Base-by-base conservation (phyloP, 2,113 vertebrate species). In the Noctilio leporinus region DNA sequence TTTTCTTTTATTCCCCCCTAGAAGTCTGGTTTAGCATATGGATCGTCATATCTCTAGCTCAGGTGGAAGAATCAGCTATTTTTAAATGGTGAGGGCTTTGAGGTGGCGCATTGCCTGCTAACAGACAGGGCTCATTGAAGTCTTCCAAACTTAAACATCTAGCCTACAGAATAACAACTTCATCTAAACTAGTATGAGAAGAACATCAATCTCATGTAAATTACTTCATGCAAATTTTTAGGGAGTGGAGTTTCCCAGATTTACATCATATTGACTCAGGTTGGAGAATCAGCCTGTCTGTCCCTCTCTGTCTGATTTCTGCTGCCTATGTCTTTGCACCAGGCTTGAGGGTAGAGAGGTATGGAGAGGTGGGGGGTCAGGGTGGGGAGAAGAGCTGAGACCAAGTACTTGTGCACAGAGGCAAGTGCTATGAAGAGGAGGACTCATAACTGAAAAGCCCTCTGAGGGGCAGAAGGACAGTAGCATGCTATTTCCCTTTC, bases 61-160 rank as follows among this genome's bases (percentile, higher is more conserved):
- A 51, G 64, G 78, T 82, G 96, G 69, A 94, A 96, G 4, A 90
- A 77, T 93, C 22, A 95, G 62, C 96, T 95, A 93, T 97, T 91
- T 97, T 96, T 93, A 96, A 70, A 72, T 62, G 53, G 47, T 40
- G 78, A 53, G 82, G 65, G 45, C 40, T 95, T 24, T 95, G 77
- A 92, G 85, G 72, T 93, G 47, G 40, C 67, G 72, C 45, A 10
- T 49, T 76, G 89, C 80, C 88, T 84, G 53, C 49, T 83, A 87
- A 90, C 89, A 96, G 95, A 92, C 72, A 97, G 84, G 83, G 47
- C 49, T 97, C 35, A 89, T 35, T 26, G 10, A 1, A 81, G 65
- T 94, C 67, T 88, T 73, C 82, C 33, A 55, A 93, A 88, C 40
- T 67, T 76, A 96, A 93, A 89, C 89, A 92, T 92, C 59, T 38